Evolutionary conservation across 2,113 vertebrate genomes (phyloP).

Genomic region (Aptenodytes forsteri): DNA sequence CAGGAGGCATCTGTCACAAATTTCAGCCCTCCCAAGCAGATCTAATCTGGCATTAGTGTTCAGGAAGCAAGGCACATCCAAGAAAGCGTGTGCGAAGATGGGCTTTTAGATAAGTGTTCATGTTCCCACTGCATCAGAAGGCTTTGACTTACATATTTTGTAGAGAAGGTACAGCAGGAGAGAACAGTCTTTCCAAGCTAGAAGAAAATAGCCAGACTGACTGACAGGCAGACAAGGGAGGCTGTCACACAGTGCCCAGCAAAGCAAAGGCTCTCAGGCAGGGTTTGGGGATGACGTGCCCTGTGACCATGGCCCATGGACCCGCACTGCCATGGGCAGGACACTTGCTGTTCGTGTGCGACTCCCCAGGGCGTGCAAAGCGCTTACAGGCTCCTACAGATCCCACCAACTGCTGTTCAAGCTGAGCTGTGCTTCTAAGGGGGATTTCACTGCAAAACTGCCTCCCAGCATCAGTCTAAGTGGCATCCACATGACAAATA

Average conservation of each 20-base stretch:
- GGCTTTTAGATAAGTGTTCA: background rate
- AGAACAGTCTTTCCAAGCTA: background rate
- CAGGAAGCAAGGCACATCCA: background rate
- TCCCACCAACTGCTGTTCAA: rapidly evolving
- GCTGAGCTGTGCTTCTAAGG: background rate
- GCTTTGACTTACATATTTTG: background rate
- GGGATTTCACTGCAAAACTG: background rate
- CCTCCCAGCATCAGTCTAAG: background rate
- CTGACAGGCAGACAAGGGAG: background rate
- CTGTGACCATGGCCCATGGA: background rate
- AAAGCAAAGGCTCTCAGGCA: background rate
- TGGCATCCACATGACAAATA: background rate
- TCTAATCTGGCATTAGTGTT: background rate
- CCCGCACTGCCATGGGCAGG: background rate
- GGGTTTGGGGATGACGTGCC: rapidly evolving
- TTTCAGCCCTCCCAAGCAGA: background rate
- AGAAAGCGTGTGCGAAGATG: background rate
- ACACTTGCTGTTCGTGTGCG: rapidly evolving
- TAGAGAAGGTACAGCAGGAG: background rate
- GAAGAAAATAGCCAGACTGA: background rate
- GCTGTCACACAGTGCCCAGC: background rate
- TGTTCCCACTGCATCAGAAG: background rate
- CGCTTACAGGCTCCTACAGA: background rate
- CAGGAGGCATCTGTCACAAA: background rate
- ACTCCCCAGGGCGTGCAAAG: background rate